Base-by-base conservation (phyloP, 1,140 invertebrate genomes). In the Dreissena polymorpha region DNA sequence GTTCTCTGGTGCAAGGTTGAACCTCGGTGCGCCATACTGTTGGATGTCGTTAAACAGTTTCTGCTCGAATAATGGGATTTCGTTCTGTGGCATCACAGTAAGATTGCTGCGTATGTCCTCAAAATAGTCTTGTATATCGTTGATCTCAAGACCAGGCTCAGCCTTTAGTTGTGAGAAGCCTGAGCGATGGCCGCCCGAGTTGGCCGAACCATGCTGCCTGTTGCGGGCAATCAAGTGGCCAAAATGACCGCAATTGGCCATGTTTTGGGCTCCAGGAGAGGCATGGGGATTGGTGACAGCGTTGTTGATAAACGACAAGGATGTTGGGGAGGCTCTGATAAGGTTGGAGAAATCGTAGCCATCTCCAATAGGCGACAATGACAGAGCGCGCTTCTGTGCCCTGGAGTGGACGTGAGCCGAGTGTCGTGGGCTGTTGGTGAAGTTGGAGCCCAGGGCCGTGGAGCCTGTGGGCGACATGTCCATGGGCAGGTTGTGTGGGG, bases 241-340 rank as follows among this genome's bases (percentile, higher is more conserved):
- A 93, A 98, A 98, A 78, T 97, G 98, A 18, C 97, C 90, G 25
- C 80, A 79, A n/a, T 87, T 85, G 39, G 76, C 81, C 13, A 83
- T 74, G 12, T 88, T 88, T 77, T 89, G 88, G 27, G 88, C 86
- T 23, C 87, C 89, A 7, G 86, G 87, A 67, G 86, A 89, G 13
- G 89, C 86, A 25, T 88, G 88, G 8, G 90, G 89, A 18, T 85
- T 97, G 90, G 96, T 97, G 10, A 96, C 94, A 0, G 97, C 97
- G 6, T 96, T 97, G 89, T 97, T 97, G 88, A 98, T 96, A 67
- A 98, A 96, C n/a, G 97, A 97, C 78, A 99, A 93, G 55, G 97
- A 98, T 86, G 97, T 98, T 0, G 98, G 98, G 16, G 97, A 99
- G 87, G 98, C 97, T 84, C 98, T 95, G 87, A 99, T 98, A 94